Evolutionary conservation across 2,888 invertebrate species (phyloP).

Genomic region (Drosophila suboccidentalis): DNA sequence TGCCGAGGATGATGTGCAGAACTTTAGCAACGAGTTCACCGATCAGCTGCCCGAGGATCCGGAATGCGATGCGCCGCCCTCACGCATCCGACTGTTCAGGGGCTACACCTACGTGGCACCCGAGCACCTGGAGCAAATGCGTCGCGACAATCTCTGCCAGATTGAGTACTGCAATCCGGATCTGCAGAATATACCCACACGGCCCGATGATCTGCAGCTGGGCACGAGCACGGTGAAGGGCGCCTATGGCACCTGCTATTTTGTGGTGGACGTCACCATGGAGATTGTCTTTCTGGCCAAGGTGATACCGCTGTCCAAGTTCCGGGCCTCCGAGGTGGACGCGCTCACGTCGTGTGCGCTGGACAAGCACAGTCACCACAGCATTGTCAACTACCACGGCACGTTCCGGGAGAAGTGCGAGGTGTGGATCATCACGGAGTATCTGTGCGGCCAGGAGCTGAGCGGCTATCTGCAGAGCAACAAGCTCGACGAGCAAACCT

Average conservation of each 20-base stretch:
- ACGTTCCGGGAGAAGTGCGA: constrained; percentile 93
- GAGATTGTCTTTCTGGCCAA: constrained; percentile 74
- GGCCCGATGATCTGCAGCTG: constrained; percentile 74
- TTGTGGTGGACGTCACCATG: constrained; percentile 67
- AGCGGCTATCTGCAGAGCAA: constrained; percentile 19
- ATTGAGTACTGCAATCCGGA: constrained; percentile 78
- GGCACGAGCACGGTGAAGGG: constrained; percentile 69
- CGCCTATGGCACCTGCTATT: constrained; percentile 79
- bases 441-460: constrained; percentile 94
- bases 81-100: constrained; percentile 94
- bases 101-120: constrained; percentile 98
- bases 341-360: constrained; percentile 92
- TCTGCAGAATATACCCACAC: constrained; percentile 73
- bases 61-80: constrained; percentile 94
- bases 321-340: constrained; percentile 88
- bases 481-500: constrained; percentile 90
- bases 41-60: constrained; percentile 96
- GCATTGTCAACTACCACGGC: constrained; percentile 91
- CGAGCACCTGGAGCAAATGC: constrained; percentile 76
- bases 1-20: constrained; percentile 96
- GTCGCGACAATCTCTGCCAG: constrained; percentile 59
- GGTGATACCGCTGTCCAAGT: constrained; percentile 77
- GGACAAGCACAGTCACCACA: constrained; percentile 91
- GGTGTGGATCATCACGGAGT: constrained; percentile 96
- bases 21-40: constrained; percentile 99